phyloP scores from a whole-genome alignment of 2,888 invertebrate genomes.

The Esperia sulphurella region DNA sequence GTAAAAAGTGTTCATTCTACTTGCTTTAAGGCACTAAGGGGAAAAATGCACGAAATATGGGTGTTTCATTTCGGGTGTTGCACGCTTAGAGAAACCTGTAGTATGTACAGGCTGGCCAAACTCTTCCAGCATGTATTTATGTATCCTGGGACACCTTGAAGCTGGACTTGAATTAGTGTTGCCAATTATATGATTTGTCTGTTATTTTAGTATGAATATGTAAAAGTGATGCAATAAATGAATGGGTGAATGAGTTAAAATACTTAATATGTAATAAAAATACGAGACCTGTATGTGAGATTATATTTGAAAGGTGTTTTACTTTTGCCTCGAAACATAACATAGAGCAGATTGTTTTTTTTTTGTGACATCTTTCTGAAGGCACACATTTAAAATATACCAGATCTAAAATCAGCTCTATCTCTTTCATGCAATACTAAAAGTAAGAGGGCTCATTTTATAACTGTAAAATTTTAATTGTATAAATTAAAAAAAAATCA shows the following conservation, averaged over 20 bases:
- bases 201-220: neutral
- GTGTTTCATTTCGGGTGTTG: conserved; percentile 43
- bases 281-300: conserved; percentile 7
- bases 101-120: conserved; percentile 34
- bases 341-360: conserved; percentile 17
- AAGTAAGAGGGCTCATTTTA: conserved; percentile 2
- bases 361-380: conserved; percentile 4
- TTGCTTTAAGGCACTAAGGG: neutral
- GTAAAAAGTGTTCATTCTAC: conserved; percentile 1
- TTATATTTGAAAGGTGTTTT: conserved; percentile 14
- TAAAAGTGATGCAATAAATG: neutral
- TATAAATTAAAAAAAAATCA: neutral
- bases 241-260: too few species aligned
- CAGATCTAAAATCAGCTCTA: too few species aligned
- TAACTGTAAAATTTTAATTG: neutral
- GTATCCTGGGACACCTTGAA: conserved; percentile 38
- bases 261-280: too few species aligned
- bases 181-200: conserved; percentile 13
- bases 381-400: too few species aligned
- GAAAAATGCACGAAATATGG: conserved; percentile 34
- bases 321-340: conserved; percentile 7
- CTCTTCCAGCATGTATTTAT: conserved; percentile 56
- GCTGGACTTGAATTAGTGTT: conserved; percentile 47
- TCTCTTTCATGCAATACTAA: too few species aligned
- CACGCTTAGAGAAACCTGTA: conserved; percentile 56